Base-by-base conservation (phyloP, 2,113 vertebrate genomes). In the Rhinogobius similis region DNA sequence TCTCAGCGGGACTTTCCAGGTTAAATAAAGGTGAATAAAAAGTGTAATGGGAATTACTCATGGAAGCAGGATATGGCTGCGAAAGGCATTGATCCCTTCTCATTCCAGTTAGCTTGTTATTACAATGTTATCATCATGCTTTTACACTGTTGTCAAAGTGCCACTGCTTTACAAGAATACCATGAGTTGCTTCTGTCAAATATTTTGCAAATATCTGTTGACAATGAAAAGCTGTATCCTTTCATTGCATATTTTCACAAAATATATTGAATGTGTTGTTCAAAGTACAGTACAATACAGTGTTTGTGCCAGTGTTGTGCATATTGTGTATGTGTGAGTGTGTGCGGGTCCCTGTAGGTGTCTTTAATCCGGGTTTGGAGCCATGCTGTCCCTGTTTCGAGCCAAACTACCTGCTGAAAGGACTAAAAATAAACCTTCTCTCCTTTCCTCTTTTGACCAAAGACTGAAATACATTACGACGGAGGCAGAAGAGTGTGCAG, bases 311-410 rank as follows among this genome's bases (percentile, higher is more conserved):
- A 32, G 58, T 61, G 27, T 38, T 5, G 58, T n/a, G 58, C 58
- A 61, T 61, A 61, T 68, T 73, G 48, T 64, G 32, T 63, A 27
- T 69, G 20, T 70, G n/a, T 41, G 46, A 56, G 68, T 64, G 56
- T 69, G 76, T 66, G 75, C 76, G 67, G 78, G 69, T 72, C 79
- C 58, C 89, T 81, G 81, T 87, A 73, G 90, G 84, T 80, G 84
- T 84, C 80, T 81, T 70, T 90, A 88, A 91, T 89, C 86, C 79
- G 65, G 67, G 58, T 48, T 83, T 80, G 82, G 70, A 72, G 29
- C 52, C 82, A 72, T 80, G 75, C 87, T 86, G 87, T 77, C 69
- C 74, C 43, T 77, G 36, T 53, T 71, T 50, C 67, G 21, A 76
- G 86, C 81, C 65, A 80, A 83, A 78, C 73, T 84, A 85, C 83